Evolutionary conservation across 1,140 invertebrate genomes (phyloP).

Genomic region (Papilio polyxenes): DNA sequence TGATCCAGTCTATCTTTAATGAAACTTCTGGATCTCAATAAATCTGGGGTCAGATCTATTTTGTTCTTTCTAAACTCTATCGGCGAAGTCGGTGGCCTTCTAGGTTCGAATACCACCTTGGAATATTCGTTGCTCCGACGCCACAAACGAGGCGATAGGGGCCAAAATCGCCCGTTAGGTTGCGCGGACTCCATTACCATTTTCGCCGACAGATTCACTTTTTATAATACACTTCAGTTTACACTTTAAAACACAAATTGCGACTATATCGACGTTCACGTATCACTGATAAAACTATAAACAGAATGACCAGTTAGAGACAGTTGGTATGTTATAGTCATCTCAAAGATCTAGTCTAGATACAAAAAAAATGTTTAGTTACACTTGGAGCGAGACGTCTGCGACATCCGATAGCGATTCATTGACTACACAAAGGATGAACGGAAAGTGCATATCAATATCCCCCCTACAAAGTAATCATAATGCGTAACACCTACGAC

Average conservation of each 20-base stretch:
- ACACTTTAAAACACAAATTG: conserved; percentile 38
- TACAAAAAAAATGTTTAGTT: not conserved
- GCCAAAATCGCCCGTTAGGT: conserved; percentile 70
- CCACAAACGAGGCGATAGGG: conserved; percentile 72
- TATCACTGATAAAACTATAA: conserved; percentile 39
- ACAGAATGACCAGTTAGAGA: conserved; percentile 36
- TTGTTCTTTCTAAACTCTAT: conserved; percentile 61
- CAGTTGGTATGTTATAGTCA: not conserved
- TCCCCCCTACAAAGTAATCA: conserved; percentile 47
- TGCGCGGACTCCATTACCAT: conserved; percentile 77
- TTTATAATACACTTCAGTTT: conserved; percentile 41
- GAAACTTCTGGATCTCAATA: conserved; percentile 63
- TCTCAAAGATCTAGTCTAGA: not conserved
- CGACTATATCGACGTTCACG: conserved; percentile 54
- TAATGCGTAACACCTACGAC: conserved; percentile 54
- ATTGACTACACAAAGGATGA: conserved; percentile 56
- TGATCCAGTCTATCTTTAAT: conserved; percentile 68
- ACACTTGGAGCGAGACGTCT: conserved; percentile 45
- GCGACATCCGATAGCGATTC: conserved; percentile 57
- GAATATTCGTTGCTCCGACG: conserved; percentile 74
- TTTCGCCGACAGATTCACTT: conserved; percentile 54
- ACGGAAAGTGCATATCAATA: conserved; percentile 58
- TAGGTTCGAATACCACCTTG: conserved; percentile 74
- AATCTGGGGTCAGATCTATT: conserved; percentile 67
- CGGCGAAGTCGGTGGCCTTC: conserved; percentile 66